A percentile compares a stretch with the other conserved stretches of the same genome.
Evolutionary conservation across 2,113 vertebrate genomes (phyloP).

Genomic region (Colaptes auratus): DNA sequence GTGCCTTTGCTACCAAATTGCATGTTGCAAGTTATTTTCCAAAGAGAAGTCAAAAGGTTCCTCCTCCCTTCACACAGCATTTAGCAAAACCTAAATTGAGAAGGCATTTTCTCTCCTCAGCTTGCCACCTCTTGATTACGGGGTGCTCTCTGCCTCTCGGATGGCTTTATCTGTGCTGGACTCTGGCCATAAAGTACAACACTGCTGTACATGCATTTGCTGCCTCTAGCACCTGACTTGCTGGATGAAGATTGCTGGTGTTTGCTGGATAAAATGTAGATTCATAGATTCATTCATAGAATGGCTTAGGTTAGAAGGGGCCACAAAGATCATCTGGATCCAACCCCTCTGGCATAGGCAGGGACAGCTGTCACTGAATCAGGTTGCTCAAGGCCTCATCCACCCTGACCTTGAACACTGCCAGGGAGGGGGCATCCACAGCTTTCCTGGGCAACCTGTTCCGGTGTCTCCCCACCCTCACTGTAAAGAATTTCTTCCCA

Average conservation of each 20-base stretch:
- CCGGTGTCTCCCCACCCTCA: too few species aligned
- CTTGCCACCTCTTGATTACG: not conserved
- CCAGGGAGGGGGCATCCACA: too few species aligned
- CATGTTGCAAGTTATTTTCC: not conserved
- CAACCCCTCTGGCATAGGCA: too few species aligned
- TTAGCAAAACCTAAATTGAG: not conserved
- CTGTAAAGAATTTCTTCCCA: too few species aligned
- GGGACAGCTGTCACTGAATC: too few species aligned
- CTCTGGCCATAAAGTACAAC: not conserved
- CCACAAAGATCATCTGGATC: too few species aligned
- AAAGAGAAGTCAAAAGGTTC: not conserved
- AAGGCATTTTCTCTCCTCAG: not conserved
- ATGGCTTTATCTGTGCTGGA: not conserved
- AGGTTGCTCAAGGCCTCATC: too few species aligned
- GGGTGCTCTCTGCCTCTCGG: not conserved
- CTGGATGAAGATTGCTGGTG: not conserved
- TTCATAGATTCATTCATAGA: too few species aligned
- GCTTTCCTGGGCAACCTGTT: too few species aligned
- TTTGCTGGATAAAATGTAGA: not conserved
- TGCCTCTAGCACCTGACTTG: fast-evolving
- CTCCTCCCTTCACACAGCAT: not conserved
- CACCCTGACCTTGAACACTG: too few species aligned
- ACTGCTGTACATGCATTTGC: fast-evolving
- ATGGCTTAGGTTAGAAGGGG: too few species aligned
- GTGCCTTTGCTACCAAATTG: not conserved